Base-by-base conservation (phyloP, 2,113 vertebrate species). In the Megaceryle torquata region DNA sequence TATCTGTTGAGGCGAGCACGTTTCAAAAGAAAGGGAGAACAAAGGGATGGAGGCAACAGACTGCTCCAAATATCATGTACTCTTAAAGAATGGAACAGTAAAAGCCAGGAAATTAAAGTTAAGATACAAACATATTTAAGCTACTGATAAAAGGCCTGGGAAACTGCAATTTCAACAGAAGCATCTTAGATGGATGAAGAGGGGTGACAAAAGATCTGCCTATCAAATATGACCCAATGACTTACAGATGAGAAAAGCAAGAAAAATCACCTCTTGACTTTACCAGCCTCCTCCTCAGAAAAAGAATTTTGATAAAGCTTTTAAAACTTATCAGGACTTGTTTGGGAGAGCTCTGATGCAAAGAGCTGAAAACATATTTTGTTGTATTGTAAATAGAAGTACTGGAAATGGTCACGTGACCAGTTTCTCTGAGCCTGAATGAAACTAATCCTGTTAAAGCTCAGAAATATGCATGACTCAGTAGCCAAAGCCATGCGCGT, bases 391-490 rank as follows among this genome's bases (percentile, higher is more conserved):
- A 97, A 94, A 95, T 0, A 91, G 19, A 93, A 94, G 28, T 16
- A 46, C 76, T 93, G 79, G 86, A 91, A 96, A 70, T 21, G 19
- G 41, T 88, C 76, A 61, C n/a, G 81, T 22, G 91, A 83, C 37
- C 69, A 22, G 39, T 46, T 88, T 93, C 56, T 31, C 90, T 26
- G 26, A 93, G 63, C 79, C 37, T 74, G 63, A 90, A 96, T 83
- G 25, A 70, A 90, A 86, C 46, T 95, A 96, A 97, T 97, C 90
- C 94, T 67, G 16, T 50, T 88, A 91, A 96, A 94, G 90, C 79
- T 88, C 53, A 77, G 46, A 92, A 94, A 95, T 88, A 94, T 90
- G 88, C 94, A 85, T 93, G 95, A 97, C 82, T 94, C 95, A 91
- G 86, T 60, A 86, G 85, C 46, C 71, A 76, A 69, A 93, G 75